These are phyloP conservation scores for Pseudomyrmex dendroicus DNA, from an alignment of 1,140 invertebrate species.

Conservation along the genomic window DNA sequence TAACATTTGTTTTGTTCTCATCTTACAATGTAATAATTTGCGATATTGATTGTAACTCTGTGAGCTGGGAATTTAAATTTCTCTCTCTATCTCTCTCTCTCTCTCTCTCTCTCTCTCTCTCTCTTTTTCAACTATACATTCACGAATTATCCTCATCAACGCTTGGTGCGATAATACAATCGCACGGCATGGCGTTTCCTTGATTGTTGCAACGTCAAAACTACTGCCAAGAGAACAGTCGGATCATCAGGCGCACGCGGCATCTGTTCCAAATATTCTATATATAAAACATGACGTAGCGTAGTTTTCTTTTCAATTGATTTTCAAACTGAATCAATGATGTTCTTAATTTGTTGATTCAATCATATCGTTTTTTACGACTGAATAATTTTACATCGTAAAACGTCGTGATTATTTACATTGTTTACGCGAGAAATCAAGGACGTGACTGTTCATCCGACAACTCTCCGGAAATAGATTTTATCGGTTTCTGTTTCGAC, in stretches of 20 bases:
- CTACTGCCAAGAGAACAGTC: not conserved
- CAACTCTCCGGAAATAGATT: too few relatives aligned
- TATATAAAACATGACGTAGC: not conserved
- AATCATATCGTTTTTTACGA: too few relatives aligned
- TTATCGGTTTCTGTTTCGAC: too few relatives aligned
- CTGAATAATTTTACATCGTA: too few relatives aligned
- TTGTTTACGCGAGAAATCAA: too few relatives aligned
- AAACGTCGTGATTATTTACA: too few relatives aligned
- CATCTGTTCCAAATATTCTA: slow-evolving; percentile 19
- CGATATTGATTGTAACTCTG: not conserved
- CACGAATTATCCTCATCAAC: not conserved
- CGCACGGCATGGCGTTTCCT: not conserved
- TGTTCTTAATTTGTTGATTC: not conserved
- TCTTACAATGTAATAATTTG: too few relatives aligned
- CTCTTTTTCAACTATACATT: not conserved
- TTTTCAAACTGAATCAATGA: not conserved
- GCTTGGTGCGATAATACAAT: not conserved
- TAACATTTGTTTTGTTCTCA: not conserved
- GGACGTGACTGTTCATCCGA: too few relatives aligned
- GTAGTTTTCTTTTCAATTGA: not conserved
- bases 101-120: not conserved
- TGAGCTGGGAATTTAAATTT: not conserved
- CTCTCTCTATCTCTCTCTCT: not conserved
- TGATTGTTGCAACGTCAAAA: not conserved
- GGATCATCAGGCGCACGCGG: not conserved